A percentile compares a stretch with the other conserved stretches of the same genome.
phyloP scores from a whole-genome alignment of 2,113 vertebrate genomes.

The Apodemus speciosus region DNA sequence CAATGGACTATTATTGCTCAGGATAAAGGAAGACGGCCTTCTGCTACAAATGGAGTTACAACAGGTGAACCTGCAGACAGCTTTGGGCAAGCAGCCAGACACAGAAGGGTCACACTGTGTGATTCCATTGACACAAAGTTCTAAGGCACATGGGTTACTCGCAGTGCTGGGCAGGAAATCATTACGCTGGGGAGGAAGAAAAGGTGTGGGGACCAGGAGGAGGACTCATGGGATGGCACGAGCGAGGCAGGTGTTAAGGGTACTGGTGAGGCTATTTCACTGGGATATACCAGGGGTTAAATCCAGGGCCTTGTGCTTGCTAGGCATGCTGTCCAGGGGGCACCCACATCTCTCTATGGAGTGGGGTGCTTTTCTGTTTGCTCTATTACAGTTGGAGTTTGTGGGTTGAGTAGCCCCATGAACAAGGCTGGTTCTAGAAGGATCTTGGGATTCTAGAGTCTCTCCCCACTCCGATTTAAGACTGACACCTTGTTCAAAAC shows the following conservation, averaged over 20 bases:
- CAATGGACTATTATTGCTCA: neutral
- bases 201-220: fast-evolving
- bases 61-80: neutral
- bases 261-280: neutral
- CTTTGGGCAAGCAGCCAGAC: neutral
- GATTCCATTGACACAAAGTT: neutral
- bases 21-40: neutral
- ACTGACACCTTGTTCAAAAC: neutral
- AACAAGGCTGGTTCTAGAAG: neutral
- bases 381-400: neutral
- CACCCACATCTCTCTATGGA: fast-evolving
- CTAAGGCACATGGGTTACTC: neutral
- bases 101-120: neutral
- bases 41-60: neutral
- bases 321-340: no score
- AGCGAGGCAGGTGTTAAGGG: fast-evolving
- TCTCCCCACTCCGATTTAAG: neutral
- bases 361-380: neutral
- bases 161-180: neutral
- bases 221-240: neutral
- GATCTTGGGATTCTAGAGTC: neutral
- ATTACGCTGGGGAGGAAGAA: neutral
- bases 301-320: neutral
- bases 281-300: neutral
- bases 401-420: neutral